A percentile compares a stretch with the other conserved stretches of the same genome.
Evolutionary conservation across 35 echinoderm and acorn worm species (phyloP).

Genomic region (Acanthaster planci): DNA sequence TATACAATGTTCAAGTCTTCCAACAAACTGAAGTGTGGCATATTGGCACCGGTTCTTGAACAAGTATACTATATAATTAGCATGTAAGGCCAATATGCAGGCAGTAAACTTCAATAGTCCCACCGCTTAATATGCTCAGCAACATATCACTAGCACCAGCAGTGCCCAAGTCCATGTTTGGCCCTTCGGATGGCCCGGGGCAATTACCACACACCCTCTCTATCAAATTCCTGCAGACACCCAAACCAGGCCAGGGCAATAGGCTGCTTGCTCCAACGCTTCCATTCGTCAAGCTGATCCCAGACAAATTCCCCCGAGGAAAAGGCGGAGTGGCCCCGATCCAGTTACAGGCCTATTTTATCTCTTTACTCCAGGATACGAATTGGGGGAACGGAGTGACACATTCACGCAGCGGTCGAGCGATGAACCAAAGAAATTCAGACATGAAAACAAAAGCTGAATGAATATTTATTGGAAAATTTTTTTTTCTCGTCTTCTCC

Average conservation of each 20-base stretch:
- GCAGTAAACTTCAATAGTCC: too few relatives aligned
- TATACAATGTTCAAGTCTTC: too few relatives aligned
- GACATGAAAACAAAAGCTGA: not conserved
- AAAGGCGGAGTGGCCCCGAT: not conserved
- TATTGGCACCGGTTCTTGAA: too few relatives aligned
- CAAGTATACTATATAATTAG: too few relatives aligned
- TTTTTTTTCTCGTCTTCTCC: not conserved
- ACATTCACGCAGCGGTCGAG: not conserved
- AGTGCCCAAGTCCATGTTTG: not conserved
- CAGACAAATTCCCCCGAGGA: constrained; percentile 1
- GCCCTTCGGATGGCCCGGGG: not conserved
- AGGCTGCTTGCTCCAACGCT: not conserved
- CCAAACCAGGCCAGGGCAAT: not conserved
- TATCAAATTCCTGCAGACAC: constrained; percentile 3
- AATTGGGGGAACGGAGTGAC: not conserved
- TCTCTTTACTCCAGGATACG: not conserved
- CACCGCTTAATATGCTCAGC: too few relatives aligned
- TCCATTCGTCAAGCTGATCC: not conserved
- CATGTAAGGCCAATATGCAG: too few relatives aligned
- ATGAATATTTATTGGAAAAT: constrained; percentile 1
- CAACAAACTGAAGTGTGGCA: too few relatives aligned
- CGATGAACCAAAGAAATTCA: not conserved
- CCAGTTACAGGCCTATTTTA: not conserved
- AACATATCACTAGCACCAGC: not conserved
- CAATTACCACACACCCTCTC: not conserved